Evolutionary conservation across 2,797 vertebrate species (phyloP), one percentile per base, ranked within the genome.

Genomic region (Thripadectes ignobilis): DNA sequence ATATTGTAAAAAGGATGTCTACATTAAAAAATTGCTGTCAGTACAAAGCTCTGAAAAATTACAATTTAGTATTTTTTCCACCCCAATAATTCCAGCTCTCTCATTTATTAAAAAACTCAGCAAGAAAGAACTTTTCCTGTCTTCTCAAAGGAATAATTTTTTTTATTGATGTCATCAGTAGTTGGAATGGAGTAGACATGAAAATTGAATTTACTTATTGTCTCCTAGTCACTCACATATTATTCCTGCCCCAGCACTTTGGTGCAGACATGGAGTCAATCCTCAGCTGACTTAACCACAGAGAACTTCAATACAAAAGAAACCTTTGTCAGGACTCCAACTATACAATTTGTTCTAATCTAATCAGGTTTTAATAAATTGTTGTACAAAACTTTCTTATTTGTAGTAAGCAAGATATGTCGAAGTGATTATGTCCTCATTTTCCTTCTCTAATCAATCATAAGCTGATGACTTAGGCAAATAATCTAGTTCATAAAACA

Each of bases 401-500:
- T 89, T 94, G 34, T 74, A 89, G 86, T 81, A 91, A 91, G 86
- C 59, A 59, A 94, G 75, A 92, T 71, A 68, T 10, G 63, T 34
- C 80, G 65, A 83, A 72, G 88, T 67, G 85, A 93, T 93, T 88
- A 94, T 30, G 51, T 39, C 52, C 75, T 90, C 74, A 69, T 78
- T 93, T 92, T 84, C 62, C 71, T 92, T 87, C 61, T 61, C 72
- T 83, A 95, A 92, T 93, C 80, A 96, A 95, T 94, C 92, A 95
- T 48, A 51, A 45, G n/a, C 38, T 93, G 87, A 94, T 93, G 94
- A 96, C 20, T 92, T 89, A 74, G 71, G 90, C 66, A 92, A 95
- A 96, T 89, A 85, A 93, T 91, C 49, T 84, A 66, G 63, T 88
- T 79, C 88, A 88, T 81, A 92, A 89, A 97, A 63, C 46, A 85